Evolutionary conservation across 2,888 invertebrate genomes (phyloP), one percentile per base, ranked within the genome.

Genomic region (Athalia cordata): DNA sequence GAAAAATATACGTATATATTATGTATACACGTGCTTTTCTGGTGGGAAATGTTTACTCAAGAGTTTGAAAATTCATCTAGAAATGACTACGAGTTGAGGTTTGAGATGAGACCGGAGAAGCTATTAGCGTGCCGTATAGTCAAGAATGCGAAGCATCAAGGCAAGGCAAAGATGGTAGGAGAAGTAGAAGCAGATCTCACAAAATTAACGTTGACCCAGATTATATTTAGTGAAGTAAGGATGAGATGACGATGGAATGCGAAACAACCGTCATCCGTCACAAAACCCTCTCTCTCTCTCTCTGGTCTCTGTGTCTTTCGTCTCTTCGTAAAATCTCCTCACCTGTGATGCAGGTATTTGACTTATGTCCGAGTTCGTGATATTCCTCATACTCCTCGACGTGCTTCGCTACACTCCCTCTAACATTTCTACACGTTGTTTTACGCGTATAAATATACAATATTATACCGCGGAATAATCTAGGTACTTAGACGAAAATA

Each of bases 131-230:
- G 52, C 52, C 68, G 29, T 29, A 50, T 15, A n/a, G 68, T 68
- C 55, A 68, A 68, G 68, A 68, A 68, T 68, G 68, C 68, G 68
- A 68, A n/a, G 68, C 47, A 55, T 43, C 29, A 43, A n/a, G n/a
- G 59, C n/a, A 59, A 13, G 59, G 7, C 7, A 11, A 9, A 52
- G 52, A 11, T 52, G 11, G 52, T 52, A 52, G 52, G 52, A 9
- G 11, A 52, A 11, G 52, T 52, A 52, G 65, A 15, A 52, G 43
- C 47, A 78, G 64, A 61, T 72, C 50, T 55, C 52, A 64, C 70
- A 62, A 78, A 74, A 78, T 78, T 72, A 64, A 62, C 78, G 70
- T 64, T 64, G 78, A 74, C 72, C 74, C 72, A 78, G 78, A 78
- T 78, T 78, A 78, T 78, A 78, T 78, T 78, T 74, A 74, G 78